Evolutionary conservation across 1,140 invertebrate genomes (phyloP), one percentile per base, ranked within the genome.

Genomic region (Drosophila suzukii): DNA sequence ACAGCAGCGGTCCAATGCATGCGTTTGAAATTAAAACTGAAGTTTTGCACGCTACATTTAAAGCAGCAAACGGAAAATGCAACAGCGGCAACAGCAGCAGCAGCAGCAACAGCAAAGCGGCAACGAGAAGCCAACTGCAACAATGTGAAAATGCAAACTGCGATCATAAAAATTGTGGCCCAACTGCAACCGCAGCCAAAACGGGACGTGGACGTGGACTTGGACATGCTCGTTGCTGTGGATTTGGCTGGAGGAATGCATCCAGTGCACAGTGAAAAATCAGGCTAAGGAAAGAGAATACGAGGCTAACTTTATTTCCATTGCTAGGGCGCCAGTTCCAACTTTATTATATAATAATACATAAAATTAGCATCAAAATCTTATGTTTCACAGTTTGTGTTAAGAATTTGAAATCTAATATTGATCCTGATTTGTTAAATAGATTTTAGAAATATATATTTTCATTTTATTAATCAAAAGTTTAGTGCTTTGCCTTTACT

Each of bases 41-140:
- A 88, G 82, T 88, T 86, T 88, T 86, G 82, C 82, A 86, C 82
- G 82, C 82, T 75, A 86, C 82, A 86, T 86, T 86, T 82, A 82
- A 88, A 86, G 83, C 83, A 30, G 79, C 78, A 85, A 76, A 63
- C 66, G 27, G 72, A 66, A 79, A 65, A 75, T 50, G 62, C 74
- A 67, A 63, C 75, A 59, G 46, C 70, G 53, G 50, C 62, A 39
- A 32, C 46, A 47, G 20, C 50, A 59, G 32, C 54, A 59, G 32
- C 54, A 59, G 24, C 51, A 54, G 10, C 54, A 34, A 36, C 56
- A 72, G 51, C 47, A 36, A 34, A 32, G 32, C 30, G 6, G 17
- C 38, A 46, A 39, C 55, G 15, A 55, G 27, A 38, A 54, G 59
- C 60, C 60, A 50, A 43, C 61, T 65, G 81, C 82, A 86, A 85